Base-by-base conservation (phyloP, 2,888 invertebrate genomes). In the Anodontia alba region DNA sequence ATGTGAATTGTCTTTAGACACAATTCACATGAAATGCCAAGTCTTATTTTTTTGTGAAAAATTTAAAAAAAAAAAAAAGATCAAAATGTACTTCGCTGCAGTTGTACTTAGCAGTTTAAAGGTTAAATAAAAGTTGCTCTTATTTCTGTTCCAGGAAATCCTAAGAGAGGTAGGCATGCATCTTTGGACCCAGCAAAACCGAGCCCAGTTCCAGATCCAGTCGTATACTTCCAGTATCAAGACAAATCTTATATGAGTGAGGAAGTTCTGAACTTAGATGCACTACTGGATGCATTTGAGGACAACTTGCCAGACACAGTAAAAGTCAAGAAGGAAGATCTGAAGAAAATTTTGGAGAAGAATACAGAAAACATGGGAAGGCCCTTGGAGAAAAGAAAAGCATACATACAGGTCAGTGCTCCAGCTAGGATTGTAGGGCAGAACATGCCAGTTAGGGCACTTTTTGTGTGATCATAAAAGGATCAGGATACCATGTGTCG, bases 281-380 rank as follows among this genome's bases (percentile, higher is more conserved):
- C 75, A 36, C 80, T 85, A 0, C 31, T 85, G 1, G 81, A 80
- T 43, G 82, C 80, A 33, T 85, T 75, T 71, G 82, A 82, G 36
- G 82, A 82, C 33, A 76, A 68, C 29, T 66, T 75, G 1, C 80
- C 79, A 38, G 33, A 29, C 5, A 43, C 74, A 33, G 76, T 77
- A 26, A 74, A 54, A 31, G 78, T 82, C 2, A 80, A 70, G 46
- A 81, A 82, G 66, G 80, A 81, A 69, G 82, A 85, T 20, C 38
- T 85, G 68, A 82, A 80, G 49, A 85, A 82, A 62, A 78, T 81
- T 36, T 76, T 85, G 23, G 80, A 85, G 46, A 85, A 82, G 49
- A 81, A 84, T 57, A 81, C 75, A 67, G 84, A 81, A 17, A 76
- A 79, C 26, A 84, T 84, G 81, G 84, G 84, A 3, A 69, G 79